Evolutionary conservation across 2,113 vertebrate genomes (phyloP).

Genomic region (Circaetus cinerascens): DNA sequence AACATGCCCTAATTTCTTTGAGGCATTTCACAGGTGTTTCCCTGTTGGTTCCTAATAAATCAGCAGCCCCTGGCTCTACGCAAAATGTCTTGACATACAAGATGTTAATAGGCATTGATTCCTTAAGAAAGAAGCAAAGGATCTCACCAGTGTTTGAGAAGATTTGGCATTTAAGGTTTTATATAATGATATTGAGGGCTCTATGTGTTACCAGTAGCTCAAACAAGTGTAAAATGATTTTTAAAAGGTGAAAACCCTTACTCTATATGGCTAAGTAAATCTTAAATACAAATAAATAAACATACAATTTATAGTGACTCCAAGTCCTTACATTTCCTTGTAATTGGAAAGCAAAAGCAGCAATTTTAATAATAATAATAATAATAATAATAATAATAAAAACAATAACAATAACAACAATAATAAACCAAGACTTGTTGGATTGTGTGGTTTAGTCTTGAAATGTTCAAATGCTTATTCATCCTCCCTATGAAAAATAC

Average conservation of each 20-base stretch:
- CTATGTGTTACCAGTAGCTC: not conserved
- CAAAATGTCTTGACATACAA: not conserved
- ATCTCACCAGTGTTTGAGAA: not conserved
- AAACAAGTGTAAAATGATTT: not conserved
- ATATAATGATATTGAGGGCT: not conserved
- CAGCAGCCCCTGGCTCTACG: not conserved
- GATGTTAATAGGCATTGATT: not conserved
- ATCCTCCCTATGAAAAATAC: not conserved
- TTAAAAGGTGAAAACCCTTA: not conserved
- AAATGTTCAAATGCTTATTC: not conserved
- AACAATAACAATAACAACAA: not conserved
- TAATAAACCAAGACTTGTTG: not conserved
- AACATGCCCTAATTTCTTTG: not conserved
- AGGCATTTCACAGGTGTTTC: not conserved
- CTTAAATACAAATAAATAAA: not conserved
- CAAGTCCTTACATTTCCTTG: not conserved
- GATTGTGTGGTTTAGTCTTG: not conserved
- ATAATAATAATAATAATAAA: no score
- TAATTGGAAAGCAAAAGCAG: not conserved
- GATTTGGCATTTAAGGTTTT: not conserved
- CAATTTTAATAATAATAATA: not conserved
- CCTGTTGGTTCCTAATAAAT: not conserved
- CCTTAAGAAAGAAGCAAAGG: not conserved
- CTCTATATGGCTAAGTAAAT: accelerated
- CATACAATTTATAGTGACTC: not conserved